Conservation (phyloP, 1,140 invertebrate genomes). For the Frieseomelitta varia region DNA sequence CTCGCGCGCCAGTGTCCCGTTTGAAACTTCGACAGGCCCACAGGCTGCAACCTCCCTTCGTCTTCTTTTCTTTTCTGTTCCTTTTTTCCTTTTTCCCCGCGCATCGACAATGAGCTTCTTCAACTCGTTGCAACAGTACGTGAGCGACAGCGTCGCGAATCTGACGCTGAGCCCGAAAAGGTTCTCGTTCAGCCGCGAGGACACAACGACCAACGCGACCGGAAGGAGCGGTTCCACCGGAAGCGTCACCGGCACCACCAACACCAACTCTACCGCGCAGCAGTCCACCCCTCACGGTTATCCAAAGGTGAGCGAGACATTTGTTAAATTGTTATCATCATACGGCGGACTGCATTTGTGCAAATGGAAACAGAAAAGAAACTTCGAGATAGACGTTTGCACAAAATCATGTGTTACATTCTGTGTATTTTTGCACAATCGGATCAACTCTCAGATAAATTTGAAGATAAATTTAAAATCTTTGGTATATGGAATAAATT, state of each 20-base stretch:
- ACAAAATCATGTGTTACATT: too few species aligned
- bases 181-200: constrained; percentile 87
- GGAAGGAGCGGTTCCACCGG: constrained; percentile 76
- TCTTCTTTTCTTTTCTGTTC: not conserved
- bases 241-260: constrained; percentile 71
- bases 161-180: constrained; percentile 89
- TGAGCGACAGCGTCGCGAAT: constrained; percentile 88
- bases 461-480: too few species aligned
- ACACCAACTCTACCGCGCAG: constrained; percentile 74
- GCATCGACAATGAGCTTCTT: constrained; percentile 89
- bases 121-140: constrained; percentile 90
- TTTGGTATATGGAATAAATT: too few species aligned
- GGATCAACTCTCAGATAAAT: too few species aligned
- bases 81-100: not conserved
- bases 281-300: constrained; percentile 74
- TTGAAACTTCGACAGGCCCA: too few species aligned
- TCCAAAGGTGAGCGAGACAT: constrained; percentile 69
- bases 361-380: too few species aligned
- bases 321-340: not conserved
- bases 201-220: constrained; percentile 77
- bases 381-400: too few species aligned
- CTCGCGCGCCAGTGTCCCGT: not conserved
- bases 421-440: too few species aligned
- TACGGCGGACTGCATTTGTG: too few species aligned
- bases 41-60: too few species aligned